phyloP scores from a whole-genome alignment of 1,140 invertebrate genomes.

The Arion vulgaris region DNA sequence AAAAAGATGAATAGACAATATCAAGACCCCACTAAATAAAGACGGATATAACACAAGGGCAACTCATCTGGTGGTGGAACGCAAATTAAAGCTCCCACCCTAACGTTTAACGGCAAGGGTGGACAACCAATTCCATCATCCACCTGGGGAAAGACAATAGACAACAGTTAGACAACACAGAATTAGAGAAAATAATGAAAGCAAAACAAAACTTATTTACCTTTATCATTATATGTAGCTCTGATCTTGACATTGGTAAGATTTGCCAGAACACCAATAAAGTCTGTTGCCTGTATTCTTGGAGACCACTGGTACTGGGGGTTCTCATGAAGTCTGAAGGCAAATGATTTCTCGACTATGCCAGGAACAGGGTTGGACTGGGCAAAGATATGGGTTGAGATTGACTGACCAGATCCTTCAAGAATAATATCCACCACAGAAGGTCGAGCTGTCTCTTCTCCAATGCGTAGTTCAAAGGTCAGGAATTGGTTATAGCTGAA shows the following conservation, averaged over 20 bases:
- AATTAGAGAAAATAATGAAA: too few species aligned
- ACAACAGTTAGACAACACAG: too few species aligned
- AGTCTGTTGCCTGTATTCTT: conserved; percentile 85
- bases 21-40: too few species aligned
- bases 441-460: conserved; percentile 79
- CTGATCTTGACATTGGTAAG: conserved; percentile 94
- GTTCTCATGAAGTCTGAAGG: conserved; percentile 86
- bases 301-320: conserved; percentile 93
- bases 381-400: conserved; percentile 91
- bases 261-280: conserved; percentile 93
- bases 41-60: too few species aligned
- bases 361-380: conserved; percentile 89
- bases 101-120: too few species aligned
- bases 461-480: conserved; percentile 90
- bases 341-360: conserved; percentile 76
- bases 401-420: conserved; percentile 81
- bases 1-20: too few species aligned
- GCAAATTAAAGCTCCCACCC: too few species aligned
- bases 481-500: conserved; percentile 95
- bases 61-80: too few species aligned
- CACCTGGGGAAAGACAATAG: too few species aligned
- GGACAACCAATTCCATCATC: too few species aligned
- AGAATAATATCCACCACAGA: conserved; percentile 89
- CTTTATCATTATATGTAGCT: conserved; percentile 87
- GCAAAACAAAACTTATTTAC: conserved; percentile 70